Evolutionary conservation across 2,797 vertebrate species (phyloP).

Genomic region (Perodicticus potto): DNA sequence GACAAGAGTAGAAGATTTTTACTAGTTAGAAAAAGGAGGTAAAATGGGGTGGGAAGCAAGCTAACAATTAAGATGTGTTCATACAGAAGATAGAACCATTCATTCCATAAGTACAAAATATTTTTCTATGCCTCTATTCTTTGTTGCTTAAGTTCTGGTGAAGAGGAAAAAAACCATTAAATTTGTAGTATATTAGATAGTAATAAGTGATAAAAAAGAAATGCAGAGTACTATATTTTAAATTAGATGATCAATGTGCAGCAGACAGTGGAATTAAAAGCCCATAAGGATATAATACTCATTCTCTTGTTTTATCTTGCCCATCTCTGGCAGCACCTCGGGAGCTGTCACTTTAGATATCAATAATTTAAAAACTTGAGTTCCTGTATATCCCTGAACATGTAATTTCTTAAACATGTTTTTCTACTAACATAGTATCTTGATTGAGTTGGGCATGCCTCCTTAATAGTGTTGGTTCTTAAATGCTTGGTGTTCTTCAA

Average conservation of each 20-base stretch:
- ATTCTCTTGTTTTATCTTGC: background rate
- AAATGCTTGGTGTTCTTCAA: background rate
- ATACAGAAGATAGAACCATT: background rate
- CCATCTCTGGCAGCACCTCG: background rate
- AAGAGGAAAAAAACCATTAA: background rate
- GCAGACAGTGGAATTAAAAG: background rate
- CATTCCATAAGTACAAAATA: background rate
- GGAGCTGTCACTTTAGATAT: background rate
- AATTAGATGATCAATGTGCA: background rate
- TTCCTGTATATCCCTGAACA: background rate
- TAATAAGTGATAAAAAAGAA: constrained; percentile 5
- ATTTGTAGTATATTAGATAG: background rate
- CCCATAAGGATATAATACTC: background rate
- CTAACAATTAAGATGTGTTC: background rate
- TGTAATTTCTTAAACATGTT: background rate
- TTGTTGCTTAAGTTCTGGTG: background rate
- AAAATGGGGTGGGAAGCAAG: background rate
- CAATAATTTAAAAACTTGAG: background rate
- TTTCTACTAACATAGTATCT: background rate
- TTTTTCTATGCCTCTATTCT: background rate
- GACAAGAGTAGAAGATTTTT: constrained; percentile 15
- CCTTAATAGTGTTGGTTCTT: background rate
- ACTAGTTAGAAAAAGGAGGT: background rate
- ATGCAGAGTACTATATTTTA: constrained; percentile 38
- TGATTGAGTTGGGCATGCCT: background rate